These are phyloP conservation scores for Hypomesus transpacificus DNA, from an alignment of 2,113 vertebrate genomes.

Conservation along the genomic window DNA sequence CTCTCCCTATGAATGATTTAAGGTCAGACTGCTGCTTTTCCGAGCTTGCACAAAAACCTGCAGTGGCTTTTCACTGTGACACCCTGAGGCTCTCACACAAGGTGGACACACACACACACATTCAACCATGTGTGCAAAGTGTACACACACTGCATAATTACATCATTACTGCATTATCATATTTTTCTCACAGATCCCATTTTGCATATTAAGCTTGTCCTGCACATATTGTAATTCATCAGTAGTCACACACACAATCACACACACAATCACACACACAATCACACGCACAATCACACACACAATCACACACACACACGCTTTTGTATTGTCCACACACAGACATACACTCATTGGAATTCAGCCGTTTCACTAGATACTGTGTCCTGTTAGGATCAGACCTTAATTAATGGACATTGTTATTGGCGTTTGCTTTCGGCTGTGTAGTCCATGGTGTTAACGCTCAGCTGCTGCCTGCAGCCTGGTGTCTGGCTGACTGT, in stretches of 20 bases:
- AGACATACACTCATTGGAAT: background rate
- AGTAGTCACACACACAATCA: background rate
- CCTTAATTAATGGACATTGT: conserved; percentile 22
- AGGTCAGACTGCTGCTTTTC: background rate
- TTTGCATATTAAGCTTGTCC: background rate
- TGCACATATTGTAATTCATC: too few species aligned
- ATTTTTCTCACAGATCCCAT: background rate
- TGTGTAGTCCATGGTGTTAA: conserved; percentile 20
- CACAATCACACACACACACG: background rate
- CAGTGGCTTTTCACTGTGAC: background rate
- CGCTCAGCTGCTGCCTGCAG: background rate
- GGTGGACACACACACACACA: background rate
- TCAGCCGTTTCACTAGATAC: conserved; percentile 7
- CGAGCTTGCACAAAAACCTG: background rate
- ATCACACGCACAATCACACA: background rate
- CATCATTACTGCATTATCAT: background rate
- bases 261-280: background rate
- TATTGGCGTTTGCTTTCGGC: conserved; percentile 21
- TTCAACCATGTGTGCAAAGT: too few species aligned
- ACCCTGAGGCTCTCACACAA: background rate
- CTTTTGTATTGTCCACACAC: background rate
- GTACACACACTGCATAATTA: background rate
- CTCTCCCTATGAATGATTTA: background rate
- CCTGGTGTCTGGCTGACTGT: conserved; percentile 9
- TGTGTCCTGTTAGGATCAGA: conserved; percentile 7